A percentile compares a stretch with the other conserved stretches of the same genome.
Conservation (phyloP, 2,888 invertebrate genomes). For the Aproaerema taeniolella region DNA sequence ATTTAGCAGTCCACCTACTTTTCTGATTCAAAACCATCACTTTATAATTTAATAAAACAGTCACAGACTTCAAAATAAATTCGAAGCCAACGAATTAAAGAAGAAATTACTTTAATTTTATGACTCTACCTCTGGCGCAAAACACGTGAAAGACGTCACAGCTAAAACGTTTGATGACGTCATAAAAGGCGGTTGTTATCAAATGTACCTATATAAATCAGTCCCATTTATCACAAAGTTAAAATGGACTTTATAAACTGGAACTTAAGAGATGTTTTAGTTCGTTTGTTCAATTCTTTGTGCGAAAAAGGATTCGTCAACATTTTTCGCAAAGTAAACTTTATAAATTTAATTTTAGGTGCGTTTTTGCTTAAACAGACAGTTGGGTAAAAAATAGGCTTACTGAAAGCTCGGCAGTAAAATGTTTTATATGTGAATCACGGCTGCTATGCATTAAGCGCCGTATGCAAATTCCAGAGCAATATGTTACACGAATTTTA, state of each 20-base stretch:
- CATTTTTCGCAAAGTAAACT: too few species aligned
- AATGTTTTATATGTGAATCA: slow-evolving; percentile 35
- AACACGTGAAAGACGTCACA: slow-evolving; percentile 38
- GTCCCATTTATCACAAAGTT: slow-evolving; percentile 21
- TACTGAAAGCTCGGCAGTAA: slow-evolving; percentile 28
- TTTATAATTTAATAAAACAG: too few species aligned
- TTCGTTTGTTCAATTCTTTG: neutral
- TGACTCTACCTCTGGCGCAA: too few species aligned
- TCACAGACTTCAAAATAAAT: too few species aligned
- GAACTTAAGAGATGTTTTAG: neutral
- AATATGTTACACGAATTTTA: slow-evolving; percentile 13
- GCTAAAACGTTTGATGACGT: slow-evolving; percentile 58
- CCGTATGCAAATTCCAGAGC: slow-evolving; percentile 28
- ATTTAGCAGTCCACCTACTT: too few species aligned
- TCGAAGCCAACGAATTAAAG: too few species aligned
- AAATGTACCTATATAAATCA: slow-evolving; percentile 50
- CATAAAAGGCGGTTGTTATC: slow-evolving; percentile 53
- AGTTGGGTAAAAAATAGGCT: too few species aligned
- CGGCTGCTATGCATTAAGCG: slow-evolving; percentile 31
- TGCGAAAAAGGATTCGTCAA: too few species aligned
- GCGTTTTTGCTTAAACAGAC: too few species aligned
- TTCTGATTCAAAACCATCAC: too few species aligned
- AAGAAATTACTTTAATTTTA: too few species aligned
- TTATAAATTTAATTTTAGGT: too few species aligned
- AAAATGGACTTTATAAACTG: slow-evolving; percentile 10